A percentile compares a stretch with the other conserved stretches of the same genome.
phyloP scores from a whole-genome alignment of 2,113 vertebrate species.

The Diadophis punctatus region DNA sequence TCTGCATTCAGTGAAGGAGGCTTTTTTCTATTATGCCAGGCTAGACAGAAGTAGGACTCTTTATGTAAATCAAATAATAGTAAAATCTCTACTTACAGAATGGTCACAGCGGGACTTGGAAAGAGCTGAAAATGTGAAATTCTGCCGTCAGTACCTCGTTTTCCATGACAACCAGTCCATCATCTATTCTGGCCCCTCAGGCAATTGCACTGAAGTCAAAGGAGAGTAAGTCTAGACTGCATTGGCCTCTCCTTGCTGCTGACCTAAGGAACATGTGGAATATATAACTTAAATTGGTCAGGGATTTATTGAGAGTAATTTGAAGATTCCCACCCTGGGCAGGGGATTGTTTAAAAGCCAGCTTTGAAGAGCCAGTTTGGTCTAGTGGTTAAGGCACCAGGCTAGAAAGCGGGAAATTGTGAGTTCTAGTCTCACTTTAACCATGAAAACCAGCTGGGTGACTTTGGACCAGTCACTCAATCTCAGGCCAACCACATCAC shows the following conservation, averaged over 20 bases:
- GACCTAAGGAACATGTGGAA: neutral
- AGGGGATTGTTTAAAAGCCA: neutral
- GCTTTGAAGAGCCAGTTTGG: neutral
- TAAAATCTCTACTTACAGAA: conserved; percentile 65
- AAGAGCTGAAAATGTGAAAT: conserved; percentile 87
- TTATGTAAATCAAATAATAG: neutral
- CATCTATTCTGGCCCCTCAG: conserved; percentile 84
- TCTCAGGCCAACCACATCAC: neutral
- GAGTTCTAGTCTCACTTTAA: neutral
- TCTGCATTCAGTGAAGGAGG: neutral
- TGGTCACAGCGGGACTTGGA: conserved; percentile 92
- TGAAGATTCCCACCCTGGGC: neutral
- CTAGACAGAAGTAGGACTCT: neutral
- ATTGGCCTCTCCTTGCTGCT: neutral
- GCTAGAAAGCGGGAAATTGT: neutral
- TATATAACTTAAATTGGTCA: neutral
- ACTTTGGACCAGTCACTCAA: neutral
- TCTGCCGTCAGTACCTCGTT: conserved; percentile 91
- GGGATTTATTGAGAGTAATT: neutral
- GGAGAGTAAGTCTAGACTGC: conserved; percentile 81
- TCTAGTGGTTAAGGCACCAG: neutral
- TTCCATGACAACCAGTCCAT: conserved; percentile 88
- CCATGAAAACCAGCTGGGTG: neutral
- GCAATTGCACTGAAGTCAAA: conserved; percentile 91
- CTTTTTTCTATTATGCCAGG: neutral